These are phyloP conservation scores for Heterodera filipjevi DNA, from an alignment of 2,888 invertebrate genomes.

Conservation along the genomic window DNA sequence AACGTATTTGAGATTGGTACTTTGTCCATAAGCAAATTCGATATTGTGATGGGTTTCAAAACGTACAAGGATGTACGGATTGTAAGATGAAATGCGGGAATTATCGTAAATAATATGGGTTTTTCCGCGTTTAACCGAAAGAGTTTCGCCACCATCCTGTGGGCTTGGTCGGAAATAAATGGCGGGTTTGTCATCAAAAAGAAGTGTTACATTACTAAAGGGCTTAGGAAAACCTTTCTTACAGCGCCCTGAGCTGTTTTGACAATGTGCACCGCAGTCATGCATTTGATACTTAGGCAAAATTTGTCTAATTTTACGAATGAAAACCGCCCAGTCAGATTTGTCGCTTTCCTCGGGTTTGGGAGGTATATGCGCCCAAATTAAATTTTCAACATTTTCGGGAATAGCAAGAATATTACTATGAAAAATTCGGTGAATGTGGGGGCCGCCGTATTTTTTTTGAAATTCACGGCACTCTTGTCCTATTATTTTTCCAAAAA, in stretches of 20 bases:
- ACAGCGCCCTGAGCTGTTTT: constrained; percentile 51
- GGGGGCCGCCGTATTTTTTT: constrained; percentile 13
- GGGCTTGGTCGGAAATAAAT: constrained; percentile 13
- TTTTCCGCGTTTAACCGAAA: neutral
- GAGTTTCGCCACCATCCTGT: constrained; percentile 12
- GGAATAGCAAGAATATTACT: constrained; percentile 7
- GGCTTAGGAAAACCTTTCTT: constrained; percentile 66
- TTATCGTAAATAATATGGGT: constrained; percentile 52
- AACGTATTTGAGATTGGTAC: constrained; percentile 4
- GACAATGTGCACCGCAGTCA: constrained; percentile 41
- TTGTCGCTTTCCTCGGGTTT: neutral
- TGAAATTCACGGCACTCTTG: constrained; percentile 21
- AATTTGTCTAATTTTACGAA: constrained; percentile 55
- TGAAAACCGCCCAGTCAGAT: neutral
- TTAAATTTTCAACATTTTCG: constrained; percentile 12
- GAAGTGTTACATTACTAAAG: constrained; percentile 52
- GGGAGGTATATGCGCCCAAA: constrained; percentile 18
- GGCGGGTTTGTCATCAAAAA: constrained; percentile 28
- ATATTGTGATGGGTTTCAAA: constrained; percentile 54
- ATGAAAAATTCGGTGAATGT: constrained; percentile 12
- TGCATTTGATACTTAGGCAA: constrained; percentile 63
- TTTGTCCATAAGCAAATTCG: constrained; percentile 35
- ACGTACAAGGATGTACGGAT: constrained; percentile 44
- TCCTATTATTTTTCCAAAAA: constrained; percentile 18
- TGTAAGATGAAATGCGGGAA: constrained; percentile 66